Evolutionary conservation across 2,113 vertebrate genomes (phyloP), one percentile per base, ranked within the genome.

Genomic region (Cyphotilapia sp.): DNA sequence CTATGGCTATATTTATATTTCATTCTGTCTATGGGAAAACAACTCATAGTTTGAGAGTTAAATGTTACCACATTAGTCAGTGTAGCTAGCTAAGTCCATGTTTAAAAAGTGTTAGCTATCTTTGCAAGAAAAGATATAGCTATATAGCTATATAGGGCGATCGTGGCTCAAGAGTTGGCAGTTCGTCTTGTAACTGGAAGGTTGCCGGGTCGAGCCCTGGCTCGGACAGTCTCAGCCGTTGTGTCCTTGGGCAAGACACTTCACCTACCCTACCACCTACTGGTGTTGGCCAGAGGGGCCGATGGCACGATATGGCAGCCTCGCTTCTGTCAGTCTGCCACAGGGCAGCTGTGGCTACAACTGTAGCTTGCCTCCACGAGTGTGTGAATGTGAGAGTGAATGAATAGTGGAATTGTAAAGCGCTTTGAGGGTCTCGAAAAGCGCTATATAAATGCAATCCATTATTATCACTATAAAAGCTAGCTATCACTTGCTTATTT

Each of bases 21-120:
- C 8, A 1, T 42, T 24, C 7, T 4, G 66, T 71, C 5, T 24
- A 71, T 42, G 8, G 66, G n/a, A 42, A 42, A 71, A 42, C n/a
- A 42, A 71, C 38, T 71, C 12, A 40, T 14, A 71, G 19, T 71
- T 14, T 71, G 66, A 6, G 38, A 24, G 38, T 74, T 45, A 74
- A 74, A 45, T 27, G 4, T 74, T 17, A 74, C 66, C 38, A 74
- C 38, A 42, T 71, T 69, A 24, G 35, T 40, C 63, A 69, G 63
- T 69, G 35, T 69, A 40, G 35, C 66, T 71, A 71, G 66, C 35
- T 2, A 33, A n/a, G 31, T 63, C 4, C 29, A 61, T 61, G 59
- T 63, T 63, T 63, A 35, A 63, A 63, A 33, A 63, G 59, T 63
- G 16, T 63, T 42, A 71, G n/a, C 66, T 71, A 71, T 42, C 19